These are phyloP conservation scores for Neomonachus schauinslandi DNA, from an alignment of 2,113 vertebrate genomes.

Conservation along the genomic window DNA sequence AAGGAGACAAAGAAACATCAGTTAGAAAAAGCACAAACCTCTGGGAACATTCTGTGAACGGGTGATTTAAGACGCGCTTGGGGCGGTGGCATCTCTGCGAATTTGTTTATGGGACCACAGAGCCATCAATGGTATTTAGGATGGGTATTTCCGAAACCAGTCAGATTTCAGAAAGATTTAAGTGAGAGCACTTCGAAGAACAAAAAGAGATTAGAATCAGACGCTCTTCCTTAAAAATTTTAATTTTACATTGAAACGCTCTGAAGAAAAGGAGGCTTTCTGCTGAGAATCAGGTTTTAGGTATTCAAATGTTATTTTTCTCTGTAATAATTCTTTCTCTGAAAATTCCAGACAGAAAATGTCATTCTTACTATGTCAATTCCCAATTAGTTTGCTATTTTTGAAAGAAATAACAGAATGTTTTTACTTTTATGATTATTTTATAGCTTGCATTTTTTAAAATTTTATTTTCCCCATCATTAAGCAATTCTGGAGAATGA, in stretches of 20 bases:
- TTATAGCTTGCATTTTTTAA: constrained; percentile 19
- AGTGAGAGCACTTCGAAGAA: neutral
- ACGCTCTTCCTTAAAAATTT: neutral
- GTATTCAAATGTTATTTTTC: neutral
- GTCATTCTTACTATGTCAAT: neutral
- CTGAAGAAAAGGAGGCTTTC: neutral
- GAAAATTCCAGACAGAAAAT: constrained; percentile 40
- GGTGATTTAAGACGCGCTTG: neutral
- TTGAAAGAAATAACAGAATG: constrained; percentile 27
- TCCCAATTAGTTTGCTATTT: constrained; percentile 9
- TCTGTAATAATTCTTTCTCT: neutral
- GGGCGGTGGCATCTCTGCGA: accelerated
- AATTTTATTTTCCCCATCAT: neutral
- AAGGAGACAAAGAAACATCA: neutral
- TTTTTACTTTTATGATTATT: constrained; percentile 45
- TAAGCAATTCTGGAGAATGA: constrained; percentile 23
- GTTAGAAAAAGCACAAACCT: neutral
- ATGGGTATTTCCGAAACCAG: neutral
- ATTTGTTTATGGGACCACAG: neutral
- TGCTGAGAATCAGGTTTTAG: neutral
- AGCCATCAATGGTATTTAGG: neutral
- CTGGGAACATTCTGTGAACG: neutral
- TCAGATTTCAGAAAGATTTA: constrained; percentile 21
- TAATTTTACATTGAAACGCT: neutral
- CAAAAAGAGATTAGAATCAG: neutral